Evolutionary conservation across 1,140 invertebrate species (phyloP).

Genomic region (Drosophila mayri): DNA sequence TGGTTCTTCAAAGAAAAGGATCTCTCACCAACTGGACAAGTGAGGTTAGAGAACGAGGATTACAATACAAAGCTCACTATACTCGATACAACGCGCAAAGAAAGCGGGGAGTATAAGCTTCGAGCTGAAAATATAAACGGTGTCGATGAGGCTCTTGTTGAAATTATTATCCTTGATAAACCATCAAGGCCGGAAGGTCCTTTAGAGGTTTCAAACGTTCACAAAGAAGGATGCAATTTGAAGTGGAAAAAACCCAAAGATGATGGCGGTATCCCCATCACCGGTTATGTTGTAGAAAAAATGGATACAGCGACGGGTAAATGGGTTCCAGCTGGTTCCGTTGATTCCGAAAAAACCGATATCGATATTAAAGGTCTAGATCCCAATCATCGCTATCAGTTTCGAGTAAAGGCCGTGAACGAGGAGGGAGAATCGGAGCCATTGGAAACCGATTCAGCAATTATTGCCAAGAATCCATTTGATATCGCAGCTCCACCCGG

Average conservation of each 20-base stretch:
- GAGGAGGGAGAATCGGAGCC: slow-evolving; percentile 98
- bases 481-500: slow-evolving; percentile 95
- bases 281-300: slow-evolving; percentile 96
- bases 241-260: slow-evolving; percentile 98
- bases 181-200: slow-evolving; percentile 97
- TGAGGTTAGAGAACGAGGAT: slow-evolving; percentile 96
- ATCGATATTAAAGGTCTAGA: slow-evolving; percentile 95
- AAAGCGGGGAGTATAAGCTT: slow-evolving; percentile 96
- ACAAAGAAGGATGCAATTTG: slow-evolving; percentile 97
- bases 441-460: slow-evolving; percentile 93
- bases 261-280: slow-evolving; percentile 96
- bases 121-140: slow-evolving; percentile 97
- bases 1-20: slow-evolving; percentile 91
- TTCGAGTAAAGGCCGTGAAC: slow-evolving; percentile 97
- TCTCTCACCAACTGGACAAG: slow-evolving; percentile 85
- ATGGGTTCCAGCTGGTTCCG: slow-evolving; percentile 94
- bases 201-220: slow-evolving; percentile 95
- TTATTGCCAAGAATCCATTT: slow-evolving; percentile 98
- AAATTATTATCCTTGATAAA: slow-evolving; percentile 96
- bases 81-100: slow-evolving; percentile 91
- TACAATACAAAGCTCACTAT: slow-evolving; percentile 95
- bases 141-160: slow-evolving; percentile 96
- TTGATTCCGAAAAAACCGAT: slow-evolving; percentile 95
- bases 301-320: slow-evolving; percentile 94
- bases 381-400: slow-evolving; percentile 96